Conservation (phyloP, 1,140 invertebrate genomes). For the Cydia splendana region DNA sequence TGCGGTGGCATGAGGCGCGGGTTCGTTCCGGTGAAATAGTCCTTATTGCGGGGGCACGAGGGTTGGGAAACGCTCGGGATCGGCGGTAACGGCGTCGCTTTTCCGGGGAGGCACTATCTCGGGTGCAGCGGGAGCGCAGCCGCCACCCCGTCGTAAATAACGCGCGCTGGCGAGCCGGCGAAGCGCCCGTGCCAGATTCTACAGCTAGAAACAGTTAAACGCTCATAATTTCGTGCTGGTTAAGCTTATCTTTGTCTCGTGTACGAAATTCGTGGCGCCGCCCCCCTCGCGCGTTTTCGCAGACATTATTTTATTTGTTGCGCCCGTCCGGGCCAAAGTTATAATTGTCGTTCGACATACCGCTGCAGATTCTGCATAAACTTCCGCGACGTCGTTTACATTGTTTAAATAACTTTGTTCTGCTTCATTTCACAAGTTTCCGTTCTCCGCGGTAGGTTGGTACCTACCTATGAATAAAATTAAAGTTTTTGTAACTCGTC, state of each 20-base stretch:
- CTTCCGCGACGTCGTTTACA: constrained; percentile 65
- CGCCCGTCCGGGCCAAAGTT: constrained; percentile 72
- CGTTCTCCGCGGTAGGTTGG: constrained; percentile 39
- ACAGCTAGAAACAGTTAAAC: constrained; percentile 80
- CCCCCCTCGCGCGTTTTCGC: constrained; percentile 70
- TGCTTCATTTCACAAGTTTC: constrained; percentile 68
- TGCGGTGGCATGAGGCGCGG: constrained; percentile 48
- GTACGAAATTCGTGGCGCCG: constrained; percentile 72
- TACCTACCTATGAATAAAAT: constrained; percentile 14
- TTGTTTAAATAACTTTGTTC: constrained; percentile 70
- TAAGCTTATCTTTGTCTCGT: constrained; percentile 79
- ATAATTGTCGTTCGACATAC: constrained; percentile 78
- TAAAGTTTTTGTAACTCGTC: background rate
- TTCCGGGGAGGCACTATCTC: constrained; percentile 77
- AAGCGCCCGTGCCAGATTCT: constrained; percentile 78
- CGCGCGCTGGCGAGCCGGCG: constrained; percentile 77
- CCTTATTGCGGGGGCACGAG: constrained; percentile 46
- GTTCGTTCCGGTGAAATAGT: constrained; percentile 40
- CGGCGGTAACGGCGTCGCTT: constrained; percentile 56
- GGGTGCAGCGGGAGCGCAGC: constrained; percentile 60
- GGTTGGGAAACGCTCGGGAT: constrained; percentile 48
- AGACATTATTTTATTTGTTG: constrained; percentile 77
- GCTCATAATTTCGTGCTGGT: constrained; percentile 80
- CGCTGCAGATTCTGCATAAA: constrained; percentile 74
- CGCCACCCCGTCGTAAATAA: constrained; percentile 77